Evolutionary conservation across 1,140 invertebrate species (phyloP).

Genomic region (Scaptomyza montana): DNA sequence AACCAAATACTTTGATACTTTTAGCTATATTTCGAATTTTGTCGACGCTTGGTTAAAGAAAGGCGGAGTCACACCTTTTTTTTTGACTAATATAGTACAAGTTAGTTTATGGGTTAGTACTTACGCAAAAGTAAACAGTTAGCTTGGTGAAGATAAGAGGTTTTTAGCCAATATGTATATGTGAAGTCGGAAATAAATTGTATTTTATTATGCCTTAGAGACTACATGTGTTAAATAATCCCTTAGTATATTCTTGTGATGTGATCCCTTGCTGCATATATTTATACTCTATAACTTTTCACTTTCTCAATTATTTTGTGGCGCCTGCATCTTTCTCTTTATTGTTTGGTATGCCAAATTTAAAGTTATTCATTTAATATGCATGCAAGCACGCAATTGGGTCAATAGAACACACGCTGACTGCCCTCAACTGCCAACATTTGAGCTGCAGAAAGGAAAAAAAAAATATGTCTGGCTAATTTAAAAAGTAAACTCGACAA

Average conservation of each 20-base stretch:
- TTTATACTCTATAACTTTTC: not conserved
- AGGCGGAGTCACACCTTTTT: not conserved
- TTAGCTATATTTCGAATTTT: conserved; percentile 14
- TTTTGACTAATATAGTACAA: not conserved
- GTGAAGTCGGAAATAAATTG: not conserved
- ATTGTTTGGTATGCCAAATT: conserved; percentile 46
- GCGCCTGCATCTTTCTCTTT: not conserved
- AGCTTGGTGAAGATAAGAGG: not conserved
- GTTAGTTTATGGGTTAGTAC: conserved; percentile 1
- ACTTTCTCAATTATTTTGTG: not conserved
- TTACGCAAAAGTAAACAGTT: conserved; percentile 10
- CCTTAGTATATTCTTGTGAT: not conserved
- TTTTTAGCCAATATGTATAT: not conserved
- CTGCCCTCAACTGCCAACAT: conserved; percentile 11
- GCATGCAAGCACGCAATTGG: conserved; percentile 57
- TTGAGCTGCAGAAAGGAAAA: conserved; percentile 35
- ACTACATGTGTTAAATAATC: not conserved
- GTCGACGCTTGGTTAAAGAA: not conserved
- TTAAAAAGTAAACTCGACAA: conserved; percentile 61
- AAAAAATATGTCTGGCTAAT: conserved; percentile 65
- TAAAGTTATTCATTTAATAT: conserved; percentile 21
- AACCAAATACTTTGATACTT: conserved; percentile 20
- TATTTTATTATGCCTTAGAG: not conserved
- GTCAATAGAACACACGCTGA: conserved; percentile 66
- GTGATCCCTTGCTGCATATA: not conserved